A percentile compares a stretch with the other conserved stretches of the same genome.
These are phyloP conservation scores for Cranoglanis bouderius DNA, from an alignment of 2,113 vertebrate genomes.

Conservation along the genomic window DNA sequence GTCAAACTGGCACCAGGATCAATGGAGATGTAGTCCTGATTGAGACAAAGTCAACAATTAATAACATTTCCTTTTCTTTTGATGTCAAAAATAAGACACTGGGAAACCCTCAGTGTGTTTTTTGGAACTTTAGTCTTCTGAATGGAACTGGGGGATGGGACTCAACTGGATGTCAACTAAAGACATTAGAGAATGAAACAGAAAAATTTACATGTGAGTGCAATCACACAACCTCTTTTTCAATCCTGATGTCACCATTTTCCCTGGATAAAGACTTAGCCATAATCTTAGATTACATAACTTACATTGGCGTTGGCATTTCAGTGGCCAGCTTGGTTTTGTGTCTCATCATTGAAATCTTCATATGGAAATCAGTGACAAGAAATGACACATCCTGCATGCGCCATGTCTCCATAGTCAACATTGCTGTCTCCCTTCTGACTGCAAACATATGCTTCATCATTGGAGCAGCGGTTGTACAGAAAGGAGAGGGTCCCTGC, in stretches of 20 bases:
- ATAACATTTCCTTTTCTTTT: constrained; percentile 70
- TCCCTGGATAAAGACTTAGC: neutral
- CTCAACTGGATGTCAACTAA: constrained; percentile 54
- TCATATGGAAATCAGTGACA: constrained; percentile 78
- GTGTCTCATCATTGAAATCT: constrained; percentile 76
- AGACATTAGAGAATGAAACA: neutral
- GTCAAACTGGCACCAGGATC: constrained; percentile 19
- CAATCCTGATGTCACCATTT: constrained; percentile 33
- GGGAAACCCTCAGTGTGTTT: constrained; percentile 71
- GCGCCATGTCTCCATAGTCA: constrained; percentile 83
- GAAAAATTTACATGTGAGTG: constrained; percentile 5
- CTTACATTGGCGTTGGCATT: constrained; percentile 74
- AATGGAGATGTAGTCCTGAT: constrained; percentile 74
- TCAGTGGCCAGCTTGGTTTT: constrained; percentile 79
- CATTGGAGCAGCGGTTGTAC: constrained; percentile 61
- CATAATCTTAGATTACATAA: constrained; percentile 33
- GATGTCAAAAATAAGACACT: constrained; percentile 66
- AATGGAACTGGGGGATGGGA: constrained; percentile 71
- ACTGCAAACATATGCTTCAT: constrained; percentile 82
- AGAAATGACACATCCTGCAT: constrained; percentile 79
- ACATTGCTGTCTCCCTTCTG: constrained; percentile 79
- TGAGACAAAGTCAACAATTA: constrained; percentile 60
- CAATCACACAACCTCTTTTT: constrained; percentile 38
- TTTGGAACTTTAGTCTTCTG: constrained; percentile 75
- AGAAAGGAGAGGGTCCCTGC: constrained; percentile 62